A percentile compares a stretch with the other conserved stretches of the same genome.
Conservation (phyloP, 2,797 vertebrate genomes). For the Leucoraja ocellata region DNA sequence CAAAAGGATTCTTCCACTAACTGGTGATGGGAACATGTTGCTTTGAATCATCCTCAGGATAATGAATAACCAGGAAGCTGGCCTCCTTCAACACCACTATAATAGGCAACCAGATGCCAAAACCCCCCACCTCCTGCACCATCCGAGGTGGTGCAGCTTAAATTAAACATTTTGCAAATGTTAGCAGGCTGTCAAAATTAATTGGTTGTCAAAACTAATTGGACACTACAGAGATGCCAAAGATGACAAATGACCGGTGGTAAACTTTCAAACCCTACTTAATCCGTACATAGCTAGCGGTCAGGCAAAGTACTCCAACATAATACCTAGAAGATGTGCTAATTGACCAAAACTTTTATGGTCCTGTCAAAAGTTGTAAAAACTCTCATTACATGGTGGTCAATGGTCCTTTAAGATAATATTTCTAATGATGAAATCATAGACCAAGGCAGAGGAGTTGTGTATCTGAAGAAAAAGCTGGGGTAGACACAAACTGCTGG, state of each 20-base stretch:
- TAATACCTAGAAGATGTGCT: background rate
- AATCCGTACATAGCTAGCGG: background rate
- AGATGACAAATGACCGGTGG: background rate
- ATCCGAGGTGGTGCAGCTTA: background rate
- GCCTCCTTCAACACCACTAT: background rate
- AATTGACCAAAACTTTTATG: background rate
- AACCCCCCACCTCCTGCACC: background rate
- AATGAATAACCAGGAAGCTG: background rate
- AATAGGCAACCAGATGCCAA: background rate
- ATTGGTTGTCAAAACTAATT: background rate
- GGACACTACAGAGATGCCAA: background rate
- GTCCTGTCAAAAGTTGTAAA: background rate
- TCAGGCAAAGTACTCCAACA: background rate
- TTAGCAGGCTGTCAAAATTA: background rate
- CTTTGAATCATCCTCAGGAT: background rate
- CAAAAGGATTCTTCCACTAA: background rate
- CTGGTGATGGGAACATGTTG: background rate
- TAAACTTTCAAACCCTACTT: background rate
- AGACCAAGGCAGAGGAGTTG: background rate
- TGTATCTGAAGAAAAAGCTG: background rate
- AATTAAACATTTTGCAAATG: background rate
- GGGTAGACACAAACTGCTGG: too few relatives aligned
- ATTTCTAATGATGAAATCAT: background rate
- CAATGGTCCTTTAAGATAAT: background rate
- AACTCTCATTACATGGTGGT: background rate